Conservation (phyloP, 2,888 invertebrate genomes). For the Lydus trimaculatus region DNA sequence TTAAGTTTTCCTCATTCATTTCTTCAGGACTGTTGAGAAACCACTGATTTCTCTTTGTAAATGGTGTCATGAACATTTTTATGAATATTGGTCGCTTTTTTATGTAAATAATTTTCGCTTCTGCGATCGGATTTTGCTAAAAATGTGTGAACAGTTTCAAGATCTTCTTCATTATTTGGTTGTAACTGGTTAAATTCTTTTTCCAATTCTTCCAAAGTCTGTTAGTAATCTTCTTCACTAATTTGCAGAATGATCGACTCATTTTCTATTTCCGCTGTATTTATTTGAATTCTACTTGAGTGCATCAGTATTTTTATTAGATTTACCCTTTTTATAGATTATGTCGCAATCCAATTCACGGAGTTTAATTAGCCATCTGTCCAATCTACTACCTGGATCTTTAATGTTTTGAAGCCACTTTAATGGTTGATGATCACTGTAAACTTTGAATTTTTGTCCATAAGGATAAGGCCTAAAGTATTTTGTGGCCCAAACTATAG, state of each 20-base stretch:
- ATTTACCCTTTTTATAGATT: slow-evolving; percentile 8
- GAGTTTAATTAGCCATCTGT: no score
- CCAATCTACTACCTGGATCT: no score
- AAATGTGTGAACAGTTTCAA: neutral
- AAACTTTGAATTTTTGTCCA: slow-evolving; percentile 25
- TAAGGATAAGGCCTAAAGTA: slow-evolving; percentile 25
- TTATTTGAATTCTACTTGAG: neutral
- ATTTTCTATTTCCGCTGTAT: neutral
- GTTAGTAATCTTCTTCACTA: neutral
- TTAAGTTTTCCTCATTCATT: neutral
- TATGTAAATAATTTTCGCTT: neutral
- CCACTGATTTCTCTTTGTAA: neutral
- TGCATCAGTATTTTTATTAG: neutral
- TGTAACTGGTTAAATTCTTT: neutral
- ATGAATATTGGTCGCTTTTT: neutral
- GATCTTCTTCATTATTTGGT: neutral
- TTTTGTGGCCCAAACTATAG: slow-evolving; percentile 25
- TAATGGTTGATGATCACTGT: slow-evolving; percentile 56
- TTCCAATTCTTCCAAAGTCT: neutral
- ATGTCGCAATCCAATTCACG: slow-evolving; percentile 34
- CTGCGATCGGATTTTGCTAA: neutral
- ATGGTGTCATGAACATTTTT: neutral
- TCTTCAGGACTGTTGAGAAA: neutral
- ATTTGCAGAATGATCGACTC: neutral
- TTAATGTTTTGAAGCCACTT: no score